Base-by-base conservation (phyloP, 2,113 vertebrate species). In the Candoia aspera region DNA sequence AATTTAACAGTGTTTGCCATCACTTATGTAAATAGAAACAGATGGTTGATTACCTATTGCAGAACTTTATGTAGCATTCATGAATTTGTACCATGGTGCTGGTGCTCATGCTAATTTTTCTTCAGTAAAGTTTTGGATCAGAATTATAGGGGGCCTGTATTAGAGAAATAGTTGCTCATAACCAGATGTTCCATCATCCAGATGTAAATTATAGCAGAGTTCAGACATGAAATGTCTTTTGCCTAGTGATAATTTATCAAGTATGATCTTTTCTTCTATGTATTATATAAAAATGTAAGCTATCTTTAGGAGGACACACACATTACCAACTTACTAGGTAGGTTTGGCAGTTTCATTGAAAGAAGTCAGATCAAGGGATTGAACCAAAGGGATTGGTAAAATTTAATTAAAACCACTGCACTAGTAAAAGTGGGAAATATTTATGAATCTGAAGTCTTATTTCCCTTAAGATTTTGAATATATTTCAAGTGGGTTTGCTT, bases 341-440 rank as follows among this genome's bases (percentile, higher is more conserved):
- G 1, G 15, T 79, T 79, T 79, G 68, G 68, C 33, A 37, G 33
- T 19, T 79, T 79, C 68, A 79, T 37, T 1, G 97, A 92, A 97
- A 85, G 91, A 94, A 94, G 92, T 95, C 90, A 87, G 93, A 95
- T 96, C 58, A 37, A 93, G 93, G 94, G 95, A 97, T 97, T 96
- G 97, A 97, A 95, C 86, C 86, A 93, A 93, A 96, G 93, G 89
- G 93, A 90, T 97, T 97, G 96, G 79, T 91, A 33, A 96, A 96
- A 92, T 97, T 97, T 97, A 97, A 97, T 97, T 97, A 97, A 96
- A 97, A 89, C 90, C 94, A 84, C 92, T 96, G 73, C 87, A 95
- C 96, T 90, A 94, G 93, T 94, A 94, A 49, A 93, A 89, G 59
- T 0, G 15, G n/a, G 8, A 94, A 95, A 96, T 94, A 94, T 87